Evolutionary conservation across 1,140 invertebrate species (phyloP), one percentile per base, ranked within the genome.

Genomic region (Bombus difficillimus): DNA sequence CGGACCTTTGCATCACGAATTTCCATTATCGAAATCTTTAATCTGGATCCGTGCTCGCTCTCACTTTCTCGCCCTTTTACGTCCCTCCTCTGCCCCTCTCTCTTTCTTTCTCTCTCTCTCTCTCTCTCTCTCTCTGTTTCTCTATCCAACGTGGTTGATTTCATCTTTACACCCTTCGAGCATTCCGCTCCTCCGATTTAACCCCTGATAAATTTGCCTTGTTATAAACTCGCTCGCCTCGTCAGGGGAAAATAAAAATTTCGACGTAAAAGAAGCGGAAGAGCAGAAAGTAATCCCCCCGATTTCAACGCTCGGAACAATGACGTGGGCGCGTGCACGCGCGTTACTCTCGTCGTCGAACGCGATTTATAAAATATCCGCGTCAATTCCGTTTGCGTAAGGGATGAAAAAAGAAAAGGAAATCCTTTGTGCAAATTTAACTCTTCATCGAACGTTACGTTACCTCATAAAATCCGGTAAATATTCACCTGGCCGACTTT

Each of bases 1-100:
- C 81, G 64, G 69, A 66, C 71, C 73, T 82, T 84, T 79, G 85
- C 84, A 84, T 90, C 84, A 83, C 83, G 84, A 88, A 89, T 86
- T 89, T 89, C 87, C 83, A 83, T 87, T 87, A 89, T 85, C 86
- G 43, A 83, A 64, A 90, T 89, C 71, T 87, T 78, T 77, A 62
- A 83, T 76, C 88, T 85, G 59, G 41, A 89, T 89, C 81, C 76
- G 47, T 68, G 37, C 10, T 9, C 22, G 10, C 32, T 80, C 87
- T 41, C n/a, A 32, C 4, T 28, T 47, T 41, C 22, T 37, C 74
- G 8, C 25, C 5, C 41, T 32, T 32, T 34, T 28, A 18, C 32
- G 9, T 1, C 18, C 47, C 2, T 34, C 18, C 57, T 74, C 66
- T 62, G n/a, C 79, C 18, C 71, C 43, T 0, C 43, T 0, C 41